Conservation (phyloP, 2,888 invertebrate species). For the Sepioteuthis lessoniana region DNA sequence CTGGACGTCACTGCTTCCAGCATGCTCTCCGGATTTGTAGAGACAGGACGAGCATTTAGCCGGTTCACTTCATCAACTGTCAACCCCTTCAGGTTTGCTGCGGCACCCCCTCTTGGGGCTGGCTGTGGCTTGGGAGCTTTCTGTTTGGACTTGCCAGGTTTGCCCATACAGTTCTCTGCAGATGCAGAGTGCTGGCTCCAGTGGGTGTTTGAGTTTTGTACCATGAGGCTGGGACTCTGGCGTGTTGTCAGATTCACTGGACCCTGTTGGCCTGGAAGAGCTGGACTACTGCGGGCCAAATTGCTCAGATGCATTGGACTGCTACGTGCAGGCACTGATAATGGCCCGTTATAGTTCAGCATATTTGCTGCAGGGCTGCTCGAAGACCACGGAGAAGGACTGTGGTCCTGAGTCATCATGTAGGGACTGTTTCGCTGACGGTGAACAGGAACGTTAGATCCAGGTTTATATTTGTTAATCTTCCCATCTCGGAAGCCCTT, state of each 20-base stretch:
- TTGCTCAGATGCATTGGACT: constrained; percentile 59
- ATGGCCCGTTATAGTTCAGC: constrained; percentile 52
- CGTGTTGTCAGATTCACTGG: constrained; percentile 61
- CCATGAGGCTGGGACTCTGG: constrained; percentile 57
- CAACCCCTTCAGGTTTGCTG: constrained; percentile 81
- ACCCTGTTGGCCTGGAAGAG: constrained; percentile 56
- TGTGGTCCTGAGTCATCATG: constrained; percentile 24
- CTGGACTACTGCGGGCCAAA: constrained; percentile 63
- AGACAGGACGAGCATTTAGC: constrained; percentile 89
- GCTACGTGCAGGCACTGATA: constrained; percentile 57
- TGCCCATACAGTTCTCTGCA: neutral
- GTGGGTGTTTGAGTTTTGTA: constrained; percentile 63
- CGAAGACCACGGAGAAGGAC: constrained; percentile 45
- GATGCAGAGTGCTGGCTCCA: constrained; percentile 49
- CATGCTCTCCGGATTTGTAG: constrained; percentile 88
- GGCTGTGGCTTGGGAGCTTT: constrained; percentile 79
- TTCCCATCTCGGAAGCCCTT: constrained; percentile 90
- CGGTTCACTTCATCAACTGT: constrained; percentile 95
- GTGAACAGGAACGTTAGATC: constrained; percentile 78
- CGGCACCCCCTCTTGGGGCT: constrained; percentile 82
- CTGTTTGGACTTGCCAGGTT: constrained; percentile 35
- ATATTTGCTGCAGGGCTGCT: constrained; percentile 55
- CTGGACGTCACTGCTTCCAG: constrained; percentile 94
- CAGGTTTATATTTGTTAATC: constrained; percentile 86
- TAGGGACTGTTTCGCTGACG: constrained; percentile 74